Conservation (phyloP, 1,140 invertebrate genomes). For the Drosophila nigrodunni region DNA sequence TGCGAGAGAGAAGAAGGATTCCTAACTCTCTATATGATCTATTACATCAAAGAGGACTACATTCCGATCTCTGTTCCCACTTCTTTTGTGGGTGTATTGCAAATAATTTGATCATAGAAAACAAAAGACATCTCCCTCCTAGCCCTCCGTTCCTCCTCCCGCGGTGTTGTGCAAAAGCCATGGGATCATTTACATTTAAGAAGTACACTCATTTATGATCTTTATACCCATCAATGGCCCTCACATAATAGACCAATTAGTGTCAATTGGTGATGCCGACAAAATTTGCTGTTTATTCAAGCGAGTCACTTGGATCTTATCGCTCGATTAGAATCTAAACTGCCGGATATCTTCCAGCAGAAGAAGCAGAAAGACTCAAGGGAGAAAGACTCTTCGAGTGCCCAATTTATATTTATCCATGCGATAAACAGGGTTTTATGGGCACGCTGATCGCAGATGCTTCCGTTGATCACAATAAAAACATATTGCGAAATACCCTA, state of each 20-base stretch:
- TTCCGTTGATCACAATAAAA: slow-evolving; percentile 43
- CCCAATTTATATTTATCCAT: slow-evolving; percentile 13
- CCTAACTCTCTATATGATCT: no score
- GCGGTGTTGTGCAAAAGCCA: neutral
- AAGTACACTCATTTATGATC: slow-evolving; percentile 10
- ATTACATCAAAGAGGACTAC: no score
- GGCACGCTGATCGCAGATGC: slow-evolving; percentile 11
- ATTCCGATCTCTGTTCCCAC: no score
- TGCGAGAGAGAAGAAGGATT: no score
- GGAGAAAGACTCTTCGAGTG: neutral
- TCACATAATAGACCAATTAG: slow-evolving; percentile 69
- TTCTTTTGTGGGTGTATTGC: no score
- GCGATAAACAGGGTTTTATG: neutral
- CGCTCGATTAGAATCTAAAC: slow-evolving; percentile 48
- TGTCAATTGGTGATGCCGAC: slow-evolving; percentile 56
- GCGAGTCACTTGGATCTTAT: slow-evolving; percentile 52
- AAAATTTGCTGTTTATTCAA: slow-evolving; percentile 18
- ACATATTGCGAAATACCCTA: slow-evolving; percentile 9
- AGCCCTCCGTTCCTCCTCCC: no score
- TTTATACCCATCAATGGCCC: slow-evolving; percentile 17
- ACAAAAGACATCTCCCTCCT: no score
- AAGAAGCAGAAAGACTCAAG: no score
- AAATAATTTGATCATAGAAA: no score
- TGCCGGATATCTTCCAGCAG: slow-evolving; percentile 18
- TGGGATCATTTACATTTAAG: neutral